Conservation (phyloP, 2,113 vertebrate species). For the Grammomys surdaster region DNA sequence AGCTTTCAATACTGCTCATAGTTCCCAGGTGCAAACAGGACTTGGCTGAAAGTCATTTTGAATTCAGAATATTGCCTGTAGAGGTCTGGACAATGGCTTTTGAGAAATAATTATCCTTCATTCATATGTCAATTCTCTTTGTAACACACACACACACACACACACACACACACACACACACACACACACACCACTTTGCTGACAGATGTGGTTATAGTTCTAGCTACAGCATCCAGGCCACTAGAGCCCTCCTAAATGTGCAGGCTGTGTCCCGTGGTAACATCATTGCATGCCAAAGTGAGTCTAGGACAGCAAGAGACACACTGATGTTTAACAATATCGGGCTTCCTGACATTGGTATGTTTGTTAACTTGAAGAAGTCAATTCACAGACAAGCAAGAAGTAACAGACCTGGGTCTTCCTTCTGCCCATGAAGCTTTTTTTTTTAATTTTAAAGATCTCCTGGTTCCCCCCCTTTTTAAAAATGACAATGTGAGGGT, state of each 20-base stretch:
- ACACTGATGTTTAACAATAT: slow-evolving; percentile 78
- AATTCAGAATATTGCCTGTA: slow-evolving; percentile 78
- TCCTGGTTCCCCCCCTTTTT: not conserved
- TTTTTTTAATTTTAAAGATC: not conserved
- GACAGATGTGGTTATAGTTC: slow-evolving; percentile 77
- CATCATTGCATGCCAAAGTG: slow-evolving; percentile 78
- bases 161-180: slow-evolving; percentile 55
- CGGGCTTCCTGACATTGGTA: slow-evolving; percentile 73
- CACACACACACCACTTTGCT: slow-evolving; percentile 61
- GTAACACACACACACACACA: not conserved
- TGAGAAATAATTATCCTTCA: slow-evolving; percentile 79
- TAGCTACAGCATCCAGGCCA: slow-evolving; percentile 72
- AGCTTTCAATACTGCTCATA: slow-evolving; percentile 68
- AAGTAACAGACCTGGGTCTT: slow-evolving; percentile 51
- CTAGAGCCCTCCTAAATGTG: slow-evolving; percentile 79
- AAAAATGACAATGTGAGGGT: not conserved
- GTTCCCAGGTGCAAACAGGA: slow-evolving; percentile 78
- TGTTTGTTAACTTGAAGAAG: slow-evolving; percentile 73
- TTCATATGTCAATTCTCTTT: slow-evolving; percentile 61
- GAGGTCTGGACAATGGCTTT: slow-evolving; percentile 73
- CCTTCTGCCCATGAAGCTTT: not conserved
- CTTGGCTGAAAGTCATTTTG: slow-evolving; percentile 77
- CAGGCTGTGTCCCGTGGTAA: slow-evolving; percentile 76
- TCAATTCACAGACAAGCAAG: slow-evolving; percentile 61
- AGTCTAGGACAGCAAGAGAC: slow-evolving; percentile 77